These are phyloP conservation scores for Mongoloraphidia duomilia DNA, from an alignment of 2,888 invertebrate genomes.

Conservation along the genomic window DNA sequence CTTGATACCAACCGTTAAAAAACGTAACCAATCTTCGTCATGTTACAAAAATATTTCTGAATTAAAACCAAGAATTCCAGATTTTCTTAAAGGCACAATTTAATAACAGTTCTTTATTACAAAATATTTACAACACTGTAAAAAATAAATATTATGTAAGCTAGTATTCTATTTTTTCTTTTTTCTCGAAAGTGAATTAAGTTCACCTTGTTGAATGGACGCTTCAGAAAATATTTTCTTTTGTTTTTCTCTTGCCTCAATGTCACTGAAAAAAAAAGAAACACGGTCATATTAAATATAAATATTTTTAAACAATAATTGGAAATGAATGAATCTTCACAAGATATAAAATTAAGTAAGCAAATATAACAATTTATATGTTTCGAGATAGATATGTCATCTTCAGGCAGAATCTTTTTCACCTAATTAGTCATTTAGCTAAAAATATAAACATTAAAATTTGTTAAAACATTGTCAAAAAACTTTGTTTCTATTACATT, in stretches of 20 bases:
- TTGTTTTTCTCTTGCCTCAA: slow-evolving; percentile 66
- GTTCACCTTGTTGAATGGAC: slow-evolving; percentile 68
- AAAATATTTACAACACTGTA: not conserved
- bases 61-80: slow-evolving; percentile 17
- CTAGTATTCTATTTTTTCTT: slow-evolving; percentile 23
- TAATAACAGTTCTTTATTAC: too few relatives aligned
- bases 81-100: slow-evolving; percentile 11
- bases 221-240: slow-evolving; percentile 71
- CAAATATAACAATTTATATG: too few relatives aligned
- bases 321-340: too few relatives aligned
- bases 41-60: not conserved
- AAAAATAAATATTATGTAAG: slow-evolving; percentile 5
- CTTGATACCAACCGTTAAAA: not conserved
- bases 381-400: too few relatives aligned
- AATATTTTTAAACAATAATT: too few relatives aligned
- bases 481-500: too few relatives aligned
- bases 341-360: too few relatives aligned
- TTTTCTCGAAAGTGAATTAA: slow-evolving; percentile 55
- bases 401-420: too few relatives aligned
- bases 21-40: not conserved
- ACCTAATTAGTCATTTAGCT: too few relatives aligned
- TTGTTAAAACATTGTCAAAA: too few relatives aligned
- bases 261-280: slow-evolving; percentile 45
- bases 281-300: not conserved
- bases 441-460: too few relatives aligned